A percentile compares a stretch with the other conserved stretches of the same genome.
Conservation (phyloP, 2,888 invertebrate species). For the Ormyrus labotus region DNA sequence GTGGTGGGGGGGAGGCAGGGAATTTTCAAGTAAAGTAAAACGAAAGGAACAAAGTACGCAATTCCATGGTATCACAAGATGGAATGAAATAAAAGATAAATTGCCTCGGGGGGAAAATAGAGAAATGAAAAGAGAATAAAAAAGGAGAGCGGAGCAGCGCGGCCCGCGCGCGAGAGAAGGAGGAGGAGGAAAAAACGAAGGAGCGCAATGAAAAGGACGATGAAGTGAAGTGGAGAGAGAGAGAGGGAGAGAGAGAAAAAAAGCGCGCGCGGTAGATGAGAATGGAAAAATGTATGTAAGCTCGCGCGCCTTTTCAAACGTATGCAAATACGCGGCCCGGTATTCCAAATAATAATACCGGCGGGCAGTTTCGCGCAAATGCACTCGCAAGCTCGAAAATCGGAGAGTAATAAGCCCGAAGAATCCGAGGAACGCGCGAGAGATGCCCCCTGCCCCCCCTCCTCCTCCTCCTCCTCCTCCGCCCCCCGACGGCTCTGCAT, state of each 20-base stretch:
- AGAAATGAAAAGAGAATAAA: slow-evolving; percentile 21
- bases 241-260: slow-evolving; percentile 4
- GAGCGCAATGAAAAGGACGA: slow-evolving; percentile 32
- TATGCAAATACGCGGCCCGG: slow-evolving; percentile 34
- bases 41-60: slow-evolving; percentile 36
- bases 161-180: no score
- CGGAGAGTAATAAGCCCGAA: neutral
- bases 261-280: slow-evolving; percentile 16
- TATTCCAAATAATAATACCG: slow-evolving; percentile 40
- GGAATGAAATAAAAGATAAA: slow-evolving; percentile 57
- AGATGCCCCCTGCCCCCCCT: neutral
- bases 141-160: neutral
- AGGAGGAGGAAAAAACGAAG: neutral
- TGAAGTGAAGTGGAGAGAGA: slow-evolving; percentile 17
- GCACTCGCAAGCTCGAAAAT: slow-evolving; percentile 13
- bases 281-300: slow-evolving; percentile 34
- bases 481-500: no score
- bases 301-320: slow-evolving; percentile 21
- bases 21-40: slow-evolving; percentile 45
- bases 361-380: neutral
- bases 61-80: slow-evolving; percentile 40
- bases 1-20: neutral
- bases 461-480: neutral
- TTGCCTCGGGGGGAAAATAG: slow-evolving; percentile 27
- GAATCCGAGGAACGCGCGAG: neutral